Conservation (phyloP, 2,113 vertebrate genomes). For the Lucifuga dentata region DNA sequence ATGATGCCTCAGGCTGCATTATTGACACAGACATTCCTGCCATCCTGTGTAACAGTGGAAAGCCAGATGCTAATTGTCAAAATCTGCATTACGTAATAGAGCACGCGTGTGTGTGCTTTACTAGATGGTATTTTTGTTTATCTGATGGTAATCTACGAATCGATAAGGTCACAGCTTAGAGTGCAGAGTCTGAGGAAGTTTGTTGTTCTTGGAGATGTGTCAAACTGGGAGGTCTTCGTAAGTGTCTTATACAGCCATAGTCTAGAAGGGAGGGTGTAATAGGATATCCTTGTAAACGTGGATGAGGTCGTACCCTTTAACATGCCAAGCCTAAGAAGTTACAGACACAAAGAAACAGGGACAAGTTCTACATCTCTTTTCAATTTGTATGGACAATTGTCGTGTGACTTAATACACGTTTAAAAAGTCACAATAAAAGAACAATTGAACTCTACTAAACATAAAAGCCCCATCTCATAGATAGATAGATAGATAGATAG, state of each 20-base stretch:
- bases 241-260: slow-evolving; percentile 37
- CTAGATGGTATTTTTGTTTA: slow-evolving; percentile 54
- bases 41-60: slow-evolving; percentile 28
- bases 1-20: slow-evolving; percentile 50
- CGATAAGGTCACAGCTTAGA: slow-evolving; percentile 33
- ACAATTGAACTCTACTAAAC: too few relatives aligned
- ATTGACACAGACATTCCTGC: slow-evolving; percentile 39
- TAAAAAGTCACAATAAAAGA: too few relatives aligned
- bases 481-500: too few relatives aligned
- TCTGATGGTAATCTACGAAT: slow-evolving; percentile 62
- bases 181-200: slow-evolving; percentile 38
- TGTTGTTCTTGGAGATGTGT: slow-evolving; percentile 67
- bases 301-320: slow-evolving; percentile 68
- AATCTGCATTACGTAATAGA: background rate
- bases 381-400: slow-evolving; percentile 7
- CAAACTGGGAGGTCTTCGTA: slow-evolving; percentile 61
- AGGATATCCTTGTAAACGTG: slow-evolving; percentile 72
- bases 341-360: slow-evolving; percentile 53
- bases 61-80: slow-evolving; percentile 66
- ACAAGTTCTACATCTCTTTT: slow-evolving; percentile 35
- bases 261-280: slow-evolving; percentile 63
- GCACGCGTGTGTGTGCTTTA: slow-evolving; percentile 11
- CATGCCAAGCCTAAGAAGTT: slow-evolving; percentile 73
- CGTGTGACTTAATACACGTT: background rate
- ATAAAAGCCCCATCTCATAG: too few relatives aligned